Evolutionary conservation across 2,797 vertebrate species (phyloP), one percentile per base, ranked within the genome.

Genomic region (Pristis pectinata): DNA sequence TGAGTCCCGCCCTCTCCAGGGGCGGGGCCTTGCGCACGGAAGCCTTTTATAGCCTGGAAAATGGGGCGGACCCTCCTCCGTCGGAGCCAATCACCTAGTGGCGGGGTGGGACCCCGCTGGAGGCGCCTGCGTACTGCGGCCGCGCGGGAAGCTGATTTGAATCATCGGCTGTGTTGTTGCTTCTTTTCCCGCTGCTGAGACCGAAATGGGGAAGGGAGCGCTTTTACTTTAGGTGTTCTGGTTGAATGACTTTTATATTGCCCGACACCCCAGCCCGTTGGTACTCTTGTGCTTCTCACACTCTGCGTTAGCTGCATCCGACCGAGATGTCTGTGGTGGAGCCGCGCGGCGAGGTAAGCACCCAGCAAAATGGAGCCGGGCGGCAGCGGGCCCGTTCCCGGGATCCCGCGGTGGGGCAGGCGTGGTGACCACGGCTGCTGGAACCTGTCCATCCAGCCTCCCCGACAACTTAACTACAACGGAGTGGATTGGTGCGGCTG

Each of bases 211-310:
- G 34, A 34, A 1, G 6, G 15, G 49, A 34, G 56, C 56, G 1
- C n/a, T 22, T 41, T 22, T 0, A 6, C 64, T 19, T 67, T 64
- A 17, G 7, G 19, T 17, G 83, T 8, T 27, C n/a, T 0, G 0
- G 9, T 67, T 24, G 37, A 41, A 37, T 64, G 13, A 91, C 17
- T 37, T 8, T 1, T 34, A 17, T 15, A 67, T 4, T 19, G 34
- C 0, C 13, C 10, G 56, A 8, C 3, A 13, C 27, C 82, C 56
- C 49, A 34, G 2, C 0, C 8, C 80, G 0, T 34, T 83, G 53
- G 11, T 83, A 15, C 30, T 59, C 13, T 30, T 49, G 30, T 19
- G 64, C 64, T 22, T 67, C 22, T 17, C n/a, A 5, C 85, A 34
- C 56, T 49, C 83, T 80, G 22, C 11, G 27, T 49, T 49, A 0